Base-by-base conservation (phyloP, 2,888 invertebrate genomes). In the Stegophylla sp. region DNA sequence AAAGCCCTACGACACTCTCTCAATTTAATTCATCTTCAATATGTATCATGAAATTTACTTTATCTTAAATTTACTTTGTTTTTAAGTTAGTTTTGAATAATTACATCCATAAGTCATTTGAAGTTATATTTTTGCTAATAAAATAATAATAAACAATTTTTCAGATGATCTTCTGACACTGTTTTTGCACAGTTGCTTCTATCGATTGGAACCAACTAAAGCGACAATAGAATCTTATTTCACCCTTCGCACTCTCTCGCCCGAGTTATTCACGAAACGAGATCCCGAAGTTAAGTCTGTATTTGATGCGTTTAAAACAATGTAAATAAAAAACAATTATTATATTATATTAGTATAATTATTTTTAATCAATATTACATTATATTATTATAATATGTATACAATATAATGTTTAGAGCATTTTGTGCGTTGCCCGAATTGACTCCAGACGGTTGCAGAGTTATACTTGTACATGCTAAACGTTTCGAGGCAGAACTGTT, bases 161-260 rank as follows among this genome's bases (percentile, higher is more conserved):
- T 51, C 81, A 83, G 83, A 83, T 13, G 81, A 82, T 41, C 59
- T 66, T 15, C 51, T 83, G 1, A 26, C 69, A 23, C 26, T 83
- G 15, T 82, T 83, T 76, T 72, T 83, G 28, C 83, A 83, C 34
- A 83, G 83, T 43, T 83, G 83, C 51, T 82, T 81, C 43, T 83
- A 82, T 56, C 77, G 82, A 28, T 66, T 83, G 51, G 83, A 83
- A 73, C 66, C 75, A 15, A 83, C 83, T 12, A 83, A 83, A 81
- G 28, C 26, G 13, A 83, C 83, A 0, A 83, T 83, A 13, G 83
- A 83, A 56, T 82, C 82, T 17, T 83, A 82, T 75, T 83, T 82
- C 56, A 83, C 83, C 3, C 77, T 83, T n/a, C 75, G 83, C n/a
- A 83, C 83, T 13, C 73, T 81, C 28, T 82, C 82, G 12, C 82